Evolutionary conservation across 1,140 invertebrate genomes (phyloP).

Genomic region (Kradibia gibbosae): DNA sequence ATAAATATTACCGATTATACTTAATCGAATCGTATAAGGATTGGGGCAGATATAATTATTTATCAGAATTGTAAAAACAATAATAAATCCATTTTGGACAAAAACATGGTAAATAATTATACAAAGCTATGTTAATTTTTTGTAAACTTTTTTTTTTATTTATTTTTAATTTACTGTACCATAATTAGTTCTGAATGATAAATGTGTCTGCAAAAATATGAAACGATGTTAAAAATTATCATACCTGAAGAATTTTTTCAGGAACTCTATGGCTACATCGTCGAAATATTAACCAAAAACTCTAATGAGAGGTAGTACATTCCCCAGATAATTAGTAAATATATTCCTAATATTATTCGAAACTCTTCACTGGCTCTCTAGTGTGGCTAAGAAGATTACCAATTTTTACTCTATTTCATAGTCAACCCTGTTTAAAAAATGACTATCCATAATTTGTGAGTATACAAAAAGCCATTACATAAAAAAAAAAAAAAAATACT

Average conservation of each 20-base stretch:
- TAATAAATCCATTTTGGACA: background rate
- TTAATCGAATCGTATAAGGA: background rate
- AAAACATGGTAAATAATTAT: background rate
- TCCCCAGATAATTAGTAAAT: conserved; percentile 28
- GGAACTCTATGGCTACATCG: conserved; percentile 31
- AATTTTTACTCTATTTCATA: background rate
- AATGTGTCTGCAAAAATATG: conserved; percentile 14
- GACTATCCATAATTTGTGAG: background rate
- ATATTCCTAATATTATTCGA: conserved; percentile 6
- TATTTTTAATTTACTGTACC: background rate
- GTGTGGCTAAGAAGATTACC: conserved; percentile 24
- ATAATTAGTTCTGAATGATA: conserved; percentile 26
- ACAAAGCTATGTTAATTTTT: background rate
- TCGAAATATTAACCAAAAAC: conserved; percentile 42
- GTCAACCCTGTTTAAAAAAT: background rate
- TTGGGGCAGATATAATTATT: conserved; percentile 2
- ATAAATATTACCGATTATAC: conserved; percentile 15
- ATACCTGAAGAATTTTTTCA: conserved; percentile 47
- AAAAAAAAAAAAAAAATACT: background rate
- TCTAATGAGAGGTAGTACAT: conserved; percentile 47
- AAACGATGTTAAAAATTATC: conserved; percentile 35
- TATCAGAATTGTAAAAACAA: conserved; percentile 17
- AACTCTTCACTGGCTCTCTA: conserved; percentile 21
- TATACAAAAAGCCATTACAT: background rate
- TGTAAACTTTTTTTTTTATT: background rate